phyloP scores from a whole-genome alignment of 2,888 invertebrate species.

The Hypercompe scribonia region DNA sequence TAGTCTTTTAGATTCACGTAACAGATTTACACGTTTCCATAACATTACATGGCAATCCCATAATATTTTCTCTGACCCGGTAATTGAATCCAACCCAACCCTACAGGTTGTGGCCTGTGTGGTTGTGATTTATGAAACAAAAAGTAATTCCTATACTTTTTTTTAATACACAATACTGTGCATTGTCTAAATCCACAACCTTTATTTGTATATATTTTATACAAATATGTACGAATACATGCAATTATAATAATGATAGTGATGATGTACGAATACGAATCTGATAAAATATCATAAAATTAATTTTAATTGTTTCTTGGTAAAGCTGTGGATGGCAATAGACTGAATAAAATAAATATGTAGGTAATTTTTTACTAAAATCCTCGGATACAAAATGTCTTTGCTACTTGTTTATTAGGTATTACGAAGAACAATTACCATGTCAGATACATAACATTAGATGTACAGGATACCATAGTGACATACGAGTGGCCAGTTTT shows the following conservation, averaged over 20 bases:
- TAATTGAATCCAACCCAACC: not conserved
- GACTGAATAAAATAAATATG: not conserved
- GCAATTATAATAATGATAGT: no score
- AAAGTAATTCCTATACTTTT: no score
- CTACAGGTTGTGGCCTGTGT: no score
- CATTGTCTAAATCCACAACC: not conserved
- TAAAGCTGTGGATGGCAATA: no score
- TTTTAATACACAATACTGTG: not conserved
- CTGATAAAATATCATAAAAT: no score
- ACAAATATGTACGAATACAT: no score
- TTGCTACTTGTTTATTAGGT: not conserved
- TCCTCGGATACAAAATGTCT: not conserved
- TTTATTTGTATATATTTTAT: no score
- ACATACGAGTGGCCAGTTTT: conserved; percentile 58
- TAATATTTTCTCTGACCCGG: not conserved
- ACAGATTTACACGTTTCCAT: no score
- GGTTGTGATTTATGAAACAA: no score
- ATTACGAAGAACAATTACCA: not conserved
- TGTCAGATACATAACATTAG: conserved; percentile 29
- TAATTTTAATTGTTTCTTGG: no score
- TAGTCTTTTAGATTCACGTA: no score
- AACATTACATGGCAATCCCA: not conserved
- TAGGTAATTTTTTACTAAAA: not conserved
- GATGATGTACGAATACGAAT: no score
- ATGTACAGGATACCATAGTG: conserved; percentile 41